Percentiles rank a stretch among this genome's conserved stretches.
phyloP scores from a whole-genome alignment of 1,140 invertebrate species.

The Leptestheria dahalacensis region DNA sequence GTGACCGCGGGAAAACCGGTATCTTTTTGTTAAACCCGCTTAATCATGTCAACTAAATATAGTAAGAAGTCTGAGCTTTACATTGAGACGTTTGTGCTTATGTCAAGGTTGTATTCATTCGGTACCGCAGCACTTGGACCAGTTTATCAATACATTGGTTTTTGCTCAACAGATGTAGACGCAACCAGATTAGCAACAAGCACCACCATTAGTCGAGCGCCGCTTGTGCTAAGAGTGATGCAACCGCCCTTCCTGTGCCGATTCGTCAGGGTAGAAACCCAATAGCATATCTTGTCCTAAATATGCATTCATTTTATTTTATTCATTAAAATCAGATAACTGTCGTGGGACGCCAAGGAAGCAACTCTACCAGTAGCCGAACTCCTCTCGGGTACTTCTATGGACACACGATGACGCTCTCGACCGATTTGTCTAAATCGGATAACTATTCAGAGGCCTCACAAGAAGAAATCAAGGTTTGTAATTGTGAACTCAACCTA shows the following conservation, averaged over 20 bases:
- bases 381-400: slow-evolving; percentile 85
- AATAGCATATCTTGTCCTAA: slow-evolving; percentile 2
- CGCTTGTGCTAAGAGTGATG: slow-evolving; percentile 69
- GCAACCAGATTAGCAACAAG: slow-evolving; percentile 67
- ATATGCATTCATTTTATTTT: slow-evolving; percentile 1
- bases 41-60: too few relatives aligned
- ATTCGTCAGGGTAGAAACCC: slow-evolving; percentile 57
- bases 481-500: too few relatives aligned
- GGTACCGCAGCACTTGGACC: too few relatives aligned
- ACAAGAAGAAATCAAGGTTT: slow-evolving; percentile 15
- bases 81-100: too few relatives aligned
- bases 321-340: slow-evolving; percentile 62
- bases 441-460: slow-evolving; percentile 5
- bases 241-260: slow-evolving; percentile 74
- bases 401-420: slow-evolving; percentile 64
- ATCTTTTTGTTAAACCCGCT: too few relatives aligned
- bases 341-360: slow-evolving; percentile 74
- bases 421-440: slow-evolving; percentile 44
- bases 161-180: slow-evolving; percentile 42
- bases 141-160: not conserved
- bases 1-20: slow-evolving; percentile 10
- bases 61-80: too few relatives aligned
- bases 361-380: slow-evolving; percentile 71
- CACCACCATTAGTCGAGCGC: slow-evolving; percentile 64
- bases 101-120: too few relatives aligned